Conservation (phyloP, 2,888 invertebrate species). For the Thera obeliscata region DNA sequence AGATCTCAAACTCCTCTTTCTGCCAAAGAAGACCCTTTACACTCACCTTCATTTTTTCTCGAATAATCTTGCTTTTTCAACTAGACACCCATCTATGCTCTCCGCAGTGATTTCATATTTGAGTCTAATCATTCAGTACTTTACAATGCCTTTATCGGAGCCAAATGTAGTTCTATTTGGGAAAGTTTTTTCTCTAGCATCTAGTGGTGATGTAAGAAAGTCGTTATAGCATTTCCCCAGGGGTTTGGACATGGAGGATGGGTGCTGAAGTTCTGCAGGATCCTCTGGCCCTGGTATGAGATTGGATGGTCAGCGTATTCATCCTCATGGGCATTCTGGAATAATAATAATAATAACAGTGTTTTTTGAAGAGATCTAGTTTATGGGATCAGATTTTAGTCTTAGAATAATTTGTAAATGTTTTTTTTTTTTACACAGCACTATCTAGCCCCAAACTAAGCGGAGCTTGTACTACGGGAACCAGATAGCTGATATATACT, state of each 20-base stretch:
- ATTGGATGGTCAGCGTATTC: conserved; percentile 55
- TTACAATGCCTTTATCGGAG: conserved; percentile 65
- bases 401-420: too few relatives aligned
- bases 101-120: conserved; percentile 66
- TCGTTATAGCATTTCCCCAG: conserved; percentile 65
- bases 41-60: conserved; percentile 65
- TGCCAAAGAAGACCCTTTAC: conserved; percentile 71
- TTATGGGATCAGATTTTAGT: too few relatives aligned
- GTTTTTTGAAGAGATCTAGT: too few relatives aligned
- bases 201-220: conserved; percentile 69
- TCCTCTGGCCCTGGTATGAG: conserved; percentile 62
- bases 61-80: conserved; percentile 65
- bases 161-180: conserved; percentile 65
- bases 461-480: too few relatives aligned
- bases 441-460: too few relatives aligned
- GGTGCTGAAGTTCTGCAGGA: conserved; percentile 63
- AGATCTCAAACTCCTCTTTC: conserved; percentile 73
- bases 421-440: too few relatives aligned
- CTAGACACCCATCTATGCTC: conserved; percentile 64
- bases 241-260: conserved; percentile 70
- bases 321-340: conserved; percentile 76
- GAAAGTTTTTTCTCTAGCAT: conserved; percentile 62
- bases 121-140: conserved; percentile 72
- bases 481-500: too few relatives aligned
- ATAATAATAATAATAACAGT: too few relatives aligned